Evolutionary conservation across 2,797 vertebrate species (phyloP), one percentile per base, ranked within the genome.

Genomic region (Muscicapa striata): DNA sequence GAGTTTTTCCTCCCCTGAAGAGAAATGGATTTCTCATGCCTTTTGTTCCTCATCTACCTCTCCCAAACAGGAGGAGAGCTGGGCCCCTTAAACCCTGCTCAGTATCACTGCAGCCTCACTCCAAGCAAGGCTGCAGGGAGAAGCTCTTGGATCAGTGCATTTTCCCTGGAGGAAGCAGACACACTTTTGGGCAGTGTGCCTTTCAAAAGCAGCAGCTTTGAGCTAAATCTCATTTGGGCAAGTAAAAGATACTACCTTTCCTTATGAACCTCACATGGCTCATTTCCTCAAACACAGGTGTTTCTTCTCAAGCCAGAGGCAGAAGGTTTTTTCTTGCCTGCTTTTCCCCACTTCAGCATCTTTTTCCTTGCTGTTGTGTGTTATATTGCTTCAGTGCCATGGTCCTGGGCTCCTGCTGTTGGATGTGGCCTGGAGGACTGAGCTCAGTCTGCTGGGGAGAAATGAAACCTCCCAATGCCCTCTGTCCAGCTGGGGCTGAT

Each of bases 131-230:
- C 40, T 66, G 13, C 32, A 4, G 51, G 74, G 77, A 68, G 73
- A 49, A 62, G 89, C 81, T 84, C 3, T 52, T 68, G 63, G 76
- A 64, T 68, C 68, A 69, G n/a, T 0, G 0, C 6, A 0, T 73
- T 90, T 15, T 7, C 55, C 24, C 79, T 69, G 76, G 43, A 62
- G 66, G 46, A 75, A 57, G 32, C 64, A 89, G 63, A 30, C 13
- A 0, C 5, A 18, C 18, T 84, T 82, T 54, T 52, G 87, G 78
- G 84, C 93, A 91, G 20, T 0, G 0, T 57, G 79, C 79, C 76
- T 87, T 85, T 49, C 66, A 22, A 77, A 90, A 85, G 62, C 94
- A 93, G 72, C 72, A 89, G 66, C 79, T 87, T 94, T 62, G 43
- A 48, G 76, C 40, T 36, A 43, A 68, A 52, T 69, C 68, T 79